Evolutionary conservation across 2,113 vertebrate genomes (phyloP).

Genomic region (Psophia crepitans): DNA sequence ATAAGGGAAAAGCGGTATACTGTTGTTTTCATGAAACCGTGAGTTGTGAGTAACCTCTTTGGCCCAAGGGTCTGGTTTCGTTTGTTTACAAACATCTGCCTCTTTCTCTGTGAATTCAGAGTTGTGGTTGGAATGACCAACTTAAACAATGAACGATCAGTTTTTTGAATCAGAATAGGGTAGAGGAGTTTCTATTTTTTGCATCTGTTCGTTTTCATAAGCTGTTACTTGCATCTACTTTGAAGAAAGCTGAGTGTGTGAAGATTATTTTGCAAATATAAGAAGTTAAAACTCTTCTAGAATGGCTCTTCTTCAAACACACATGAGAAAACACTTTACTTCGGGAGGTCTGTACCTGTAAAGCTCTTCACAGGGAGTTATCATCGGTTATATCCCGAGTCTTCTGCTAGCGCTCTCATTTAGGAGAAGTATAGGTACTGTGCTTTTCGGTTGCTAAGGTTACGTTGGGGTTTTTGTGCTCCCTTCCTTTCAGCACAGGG

Average conservation of each 20-base stretch:
- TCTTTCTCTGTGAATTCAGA: neutral
- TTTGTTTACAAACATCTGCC: neutral
- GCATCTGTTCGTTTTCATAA: neutral
- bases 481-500: neutral
- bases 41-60: neutral
- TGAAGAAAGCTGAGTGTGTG: neutral
- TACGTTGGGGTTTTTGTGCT: neutral
- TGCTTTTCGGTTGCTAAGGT: neutral
- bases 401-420: neutral
- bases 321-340: neutral
- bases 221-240: neutral
- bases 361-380: neutral
- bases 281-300: neutral
- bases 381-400: neutral
- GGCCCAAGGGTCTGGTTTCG: neutral
- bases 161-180: neutral
- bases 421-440: neutral
- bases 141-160: rapidly evolving
- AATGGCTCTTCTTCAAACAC: neutral
- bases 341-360: neutral
- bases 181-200: neutral
- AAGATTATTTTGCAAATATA: neutral
- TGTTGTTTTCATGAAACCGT: neutral
- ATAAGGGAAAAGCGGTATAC: neutral
- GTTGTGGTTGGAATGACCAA: neutral